Evolutionary conservation across 2,888 invertebrate genomes (phyloP).

Genomic region (Balanococcus diminutus): DNA sequence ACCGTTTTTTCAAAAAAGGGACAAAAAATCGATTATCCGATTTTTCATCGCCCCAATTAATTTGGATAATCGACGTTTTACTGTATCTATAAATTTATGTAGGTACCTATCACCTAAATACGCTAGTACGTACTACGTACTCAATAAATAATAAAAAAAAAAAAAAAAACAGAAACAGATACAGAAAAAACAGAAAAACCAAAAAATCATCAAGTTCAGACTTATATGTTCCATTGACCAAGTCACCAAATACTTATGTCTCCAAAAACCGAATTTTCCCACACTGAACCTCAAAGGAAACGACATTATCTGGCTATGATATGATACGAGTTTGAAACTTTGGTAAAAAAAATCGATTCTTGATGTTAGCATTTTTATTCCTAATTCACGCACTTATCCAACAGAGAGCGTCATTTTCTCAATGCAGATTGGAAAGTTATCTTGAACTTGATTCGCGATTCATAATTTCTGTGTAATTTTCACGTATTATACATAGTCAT

Average conservation of each 20-base stretch:
- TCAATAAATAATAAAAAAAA: no score
- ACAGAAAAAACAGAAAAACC: not conserved
- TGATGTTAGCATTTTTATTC: not conserved
- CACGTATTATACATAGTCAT: not conserved
- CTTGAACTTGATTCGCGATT: not conserved
- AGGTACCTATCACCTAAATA: no score
- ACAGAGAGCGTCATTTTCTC: conserved; percentile 2
- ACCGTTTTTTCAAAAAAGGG: no score
- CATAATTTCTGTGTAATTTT: not conserved
- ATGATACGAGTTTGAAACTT: not conserved
- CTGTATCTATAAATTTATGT: no score
- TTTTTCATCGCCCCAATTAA: no score
- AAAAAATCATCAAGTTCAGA: not conserved
- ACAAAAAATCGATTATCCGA: no score
- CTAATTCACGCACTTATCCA: not conserved
- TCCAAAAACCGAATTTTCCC: not conserved
- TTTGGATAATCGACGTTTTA: no score
- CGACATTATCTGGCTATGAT: not conserved
- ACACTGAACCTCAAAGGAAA: not conserved
- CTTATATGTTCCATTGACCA: not conserved
- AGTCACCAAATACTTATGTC: not conserved
- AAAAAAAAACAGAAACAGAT: no score
- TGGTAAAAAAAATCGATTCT: not conserved
- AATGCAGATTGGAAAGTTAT: not conserved
- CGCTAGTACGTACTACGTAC: no score